These are phyloP conservation scores for Drosophila orosa DNA, from an alignment of 1,140 invertebrate species.

Conservation along the genomic window DNA sequence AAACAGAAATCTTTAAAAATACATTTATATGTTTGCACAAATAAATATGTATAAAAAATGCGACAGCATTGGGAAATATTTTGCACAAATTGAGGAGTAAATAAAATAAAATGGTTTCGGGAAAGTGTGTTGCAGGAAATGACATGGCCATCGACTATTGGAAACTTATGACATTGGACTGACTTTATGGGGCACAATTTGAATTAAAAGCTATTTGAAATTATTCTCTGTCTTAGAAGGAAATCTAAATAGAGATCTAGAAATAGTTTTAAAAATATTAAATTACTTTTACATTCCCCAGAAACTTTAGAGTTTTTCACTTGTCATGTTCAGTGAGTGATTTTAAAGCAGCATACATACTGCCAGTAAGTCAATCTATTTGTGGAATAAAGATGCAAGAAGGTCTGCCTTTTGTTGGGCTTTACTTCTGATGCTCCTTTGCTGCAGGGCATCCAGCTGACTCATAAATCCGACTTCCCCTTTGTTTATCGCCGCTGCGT, in stretches of 20 bases:
- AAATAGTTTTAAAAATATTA: background rate
- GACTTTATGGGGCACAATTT: background rate
- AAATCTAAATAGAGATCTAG: too few species aligned
- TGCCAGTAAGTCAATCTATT: slow-evolving; percentile 10
- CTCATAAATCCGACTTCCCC: slow-evolving; percentile 28
- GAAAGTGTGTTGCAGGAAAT: background rate
- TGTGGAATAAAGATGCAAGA: background rate
- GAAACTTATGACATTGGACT: slow-evolving; percentile 2
- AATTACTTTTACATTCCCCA: background rate
- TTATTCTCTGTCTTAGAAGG: background rate
- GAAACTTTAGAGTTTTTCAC: background rate
- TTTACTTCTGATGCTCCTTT: background rate
- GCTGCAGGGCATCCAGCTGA: slow-evolving; percentile 26
- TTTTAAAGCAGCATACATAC: slow-evolving; percentile 3
- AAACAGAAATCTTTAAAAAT: slow-evolving; percentile 32
- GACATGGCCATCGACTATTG: slow-evolving; percentile 12
- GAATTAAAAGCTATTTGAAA: background rate
- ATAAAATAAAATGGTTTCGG: background rate
- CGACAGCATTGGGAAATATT: slow-evolving; percentile 36
- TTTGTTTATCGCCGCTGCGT: slow-evolving; percentile 25
- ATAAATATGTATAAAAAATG: slow-evolving; percentile 18
- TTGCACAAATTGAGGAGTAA: slow-evolving; percentile 17
- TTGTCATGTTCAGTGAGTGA: background rate
- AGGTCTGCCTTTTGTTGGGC: slow-evolving; percentile 1
- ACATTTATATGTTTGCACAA: slow-evolving; percentile 4